phyloP scores from a whole-genome alignment of 1,140 invertebrate genomes.

The Calephelis virginiensis region DNA sequence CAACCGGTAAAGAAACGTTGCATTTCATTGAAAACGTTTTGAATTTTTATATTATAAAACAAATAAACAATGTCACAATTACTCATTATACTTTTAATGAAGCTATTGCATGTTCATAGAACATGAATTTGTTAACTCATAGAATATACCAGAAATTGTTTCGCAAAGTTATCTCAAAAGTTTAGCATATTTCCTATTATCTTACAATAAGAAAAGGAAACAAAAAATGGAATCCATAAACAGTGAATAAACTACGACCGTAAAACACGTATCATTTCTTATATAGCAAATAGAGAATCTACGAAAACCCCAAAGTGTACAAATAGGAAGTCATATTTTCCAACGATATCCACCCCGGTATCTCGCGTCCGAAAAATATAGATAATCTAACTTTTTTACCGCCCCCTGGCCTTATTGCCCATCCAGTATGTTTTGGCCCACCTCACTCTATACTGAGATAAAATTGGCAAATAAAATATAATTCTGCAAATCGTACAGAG shows the following conservation, averaged over 20 bases:
- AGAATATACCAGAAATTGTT: too few relatives aligned
- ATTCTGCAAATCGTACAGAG: slow-evolving; percentile 24
- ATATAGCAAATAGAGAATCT: slow-evolving; percentile 19
- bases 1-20: too few relatives aligned
- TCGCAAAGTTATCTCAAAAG: too few relatives aligned
- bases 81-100: too few relatives aligned
- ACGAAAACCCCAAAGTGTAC: slow-evolving; percentile 38
- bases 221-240: slow-evolving; percentile 30
- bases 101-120: too few relatives aligned
- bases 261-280: slow-evolving; percentile 29
- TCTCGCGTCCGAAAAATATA: slow-evolving; percentile 68
- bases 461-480: slow-evolving; percentile 31
- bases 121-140: too few relatives aligned
- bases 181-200: too few relatives aligned
- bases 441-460: slow-evolving; percentile 20
- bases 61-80: too few relatives aligned
- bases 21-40: too few relatives aligned
- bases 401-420: slow-evolving; percentile 54
- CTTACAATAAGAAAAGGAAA: neutral
- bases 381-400: slow-evolving; percentile 75
- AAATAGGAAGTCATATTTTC: slow-evolving; percentile 76
- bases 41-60: too few relatives aligned
- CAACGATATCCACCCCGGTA: slow-evolving; percentile 64
- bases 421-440: slow-evolving; percentile 41
- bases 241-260: slow-evolving; percentile 34